Base-by-base conservation (phyloP, 2,888 invertebrate genomes). In the Hoplodrina ambigua region DNA sequence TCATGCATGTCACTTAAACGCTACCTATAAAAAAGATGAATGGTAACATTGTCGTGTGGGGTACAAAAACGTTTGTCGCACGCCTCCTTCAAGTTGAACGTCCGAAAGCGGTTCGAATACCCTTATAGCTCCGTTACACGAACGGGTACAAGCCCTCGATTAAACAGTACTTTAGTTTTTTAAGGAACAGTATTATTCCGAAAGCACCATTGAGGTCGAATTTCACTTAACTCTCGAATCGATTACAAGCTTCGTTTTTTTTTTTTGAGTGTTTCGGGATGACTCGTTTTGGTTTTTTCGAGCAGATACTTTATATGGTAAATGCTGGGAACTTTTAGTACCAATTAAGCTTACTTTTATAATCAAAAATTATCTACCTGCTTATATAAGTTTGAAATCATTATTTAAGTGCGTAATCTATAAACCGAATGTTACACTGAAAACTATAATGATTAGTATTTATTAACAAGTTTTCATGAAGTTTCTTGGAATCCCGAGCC, bases 61-160 rank as follows among this genome's bases (percentile, higher is more conserved):
- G 62, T 53, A 87, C 85, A 93, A 91, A 93, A 91, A 91, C 85
- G 72, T 77, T 84, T 80, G 77, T 53, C 2, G n/a, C 82, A 86
- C 90, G 88, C 87, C 89, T 87, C 70, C 80, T 83, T 72, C 65
- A 88, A 89, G 93, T 93, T 93, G 90, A 91, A 91, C 76, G 91
- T 70, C 88, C 92, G 88, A 85, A 65, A 37, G 65, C 71, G 75
- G 83, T 81, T 82, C 61, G 58, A 72, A 63, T 72, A 78, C 75
- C 77, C 83, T 85, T 85, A 78, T 66, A 76, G 72, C 75, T 68
- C 85, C 87, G 85, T 89, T 89, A 88, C 78, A 84, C 85, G 55
- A 69, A 71, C 52, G 78, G 68, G 62, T 69, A 76, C 69, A 80
- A 67, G 81, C 59, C 82, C 77, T 74, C 78, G 77, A 85, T 86